phyloP scores from a whole-genome alignment of 2,888 invertebrate genomes.

The Tenthredo scrophulariae region DNA sequence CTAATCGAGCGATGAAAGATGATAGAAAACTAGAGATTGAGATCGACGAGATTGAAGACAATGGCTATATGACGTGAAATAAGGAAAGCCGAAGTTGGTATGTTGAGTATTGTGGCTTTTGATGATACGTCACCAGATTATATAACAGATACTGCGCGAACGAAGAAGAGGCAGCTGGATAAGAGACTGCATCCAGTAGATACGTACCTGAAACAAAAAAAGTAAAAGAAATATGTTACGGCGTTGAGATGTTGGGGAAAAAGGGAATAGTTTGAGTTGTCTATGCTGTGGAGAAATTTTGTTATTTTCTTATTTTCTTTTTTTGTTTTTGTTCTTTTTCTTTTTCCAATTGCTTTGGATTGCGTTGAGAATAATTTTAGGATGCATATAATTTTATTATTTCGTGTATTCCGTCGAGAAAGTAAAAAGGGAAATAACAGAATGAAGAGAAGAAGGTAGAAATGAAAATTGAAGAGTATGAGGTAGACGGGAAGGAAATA shows the following conservation, averaged over 20 bases:
- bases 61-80: neutral
- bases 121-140: slow-evolving; percentile 22
- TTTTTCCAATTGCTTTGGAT: too few species aligned
- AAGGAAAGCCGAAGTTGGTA: neutral
- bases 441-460: neutral
- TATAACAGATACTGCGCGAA: neutral
- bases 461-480: neutral
- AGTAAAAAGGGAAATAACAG: neutral
- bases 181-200: neutral
- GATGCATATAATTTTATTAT: too few species aligned
- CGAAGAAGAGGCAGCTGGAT: neutral
- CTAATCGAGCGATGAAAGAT: neutral
- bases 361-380: too few species aligned
- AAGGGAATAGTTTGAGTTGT: too few species aligned
- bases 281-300: too few species aligned
- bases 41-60: neutral
- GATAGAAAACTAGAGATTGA: neutral
- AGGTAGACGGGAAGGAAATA: neutral
- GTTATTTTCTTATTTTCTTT: too few species aligned
- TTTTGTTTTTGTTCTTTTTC: too few species aligned
- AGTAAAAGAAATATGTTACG: neutral
- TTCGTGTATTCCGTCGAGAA: neutral
- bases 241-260: too few species aligned
- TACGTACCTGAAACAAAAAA: slow-evolving; percentile 40
- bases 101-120: neutral